A percentile compares a stretch with the other conserved stretches of the same genome.
These are phyloP conservation scores for Chrysoperla carnea DNA, from an alignment of 1,140 invertebrate species.

Conservation along the genomic window DNA sequence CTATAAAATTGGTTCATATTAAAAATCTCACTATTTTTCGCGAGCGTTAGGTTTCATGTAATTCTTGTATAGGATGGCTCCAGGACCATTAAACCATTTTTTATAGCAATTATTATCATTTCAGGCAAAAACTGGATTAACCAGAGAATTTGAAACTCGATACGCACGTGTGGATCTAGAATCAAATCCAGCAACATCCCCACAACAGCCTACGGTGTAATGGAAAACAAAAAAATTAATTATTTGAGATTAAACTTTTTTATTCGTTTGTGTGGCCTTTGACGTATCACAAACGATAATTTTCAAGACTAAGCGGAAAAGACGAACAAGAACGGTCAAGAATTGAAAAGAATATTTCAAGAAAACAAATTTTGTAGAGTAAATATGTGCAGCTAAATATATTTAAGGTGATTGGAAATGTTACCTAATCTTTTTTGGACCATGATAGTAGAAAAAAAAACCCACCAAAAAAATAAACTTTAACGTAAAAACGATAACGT, in stretches of 20 bases:
- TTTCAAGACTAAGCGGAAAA: background rate
- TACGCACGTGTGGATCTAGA: conserved; percentile 17
- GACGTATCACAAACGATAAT: conserved; percentile 1
- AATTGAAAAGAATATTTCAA: conserved; percentile 2
- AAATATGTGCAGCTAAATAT: too few species aligned
- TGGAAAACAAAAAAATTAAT: too few species aligned
- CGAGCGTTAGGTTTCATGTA: too few species aligned
- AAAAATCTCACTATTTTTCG: background rate
- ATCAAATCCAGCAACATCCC: conserved; percentile 6
- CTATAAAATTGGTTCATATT: background rate
- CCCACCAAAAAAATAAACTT: too few species aligned
- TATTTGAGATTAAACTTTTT: too few species aligned
- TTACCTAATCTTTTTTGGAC: too few species aligned
- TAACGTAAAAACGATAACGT: too few species aligned
- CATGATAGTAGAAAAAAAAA: too few species aligned
- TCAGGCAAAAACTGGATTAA: conserved; percentile 18
- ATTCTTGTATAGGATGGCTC: too few species aligned
- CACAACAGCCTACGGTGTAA: background rate
- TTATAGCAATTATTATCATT: conserved; percentile 2
- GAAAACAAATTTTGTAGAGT: too few species aligned
- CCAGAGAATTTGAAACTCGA: conserved; percentile 19
- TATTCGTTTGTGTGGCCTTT: conserved; percentile 3
- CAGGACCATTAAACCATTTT: background rate
- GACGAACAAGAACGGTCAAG: background rate
- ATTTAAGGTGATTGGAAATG: too few species aligned